phyloP scores from a whole-genome alignment of 2,113 vertebrate species.

The Clarias macrocephalus region DNA sequence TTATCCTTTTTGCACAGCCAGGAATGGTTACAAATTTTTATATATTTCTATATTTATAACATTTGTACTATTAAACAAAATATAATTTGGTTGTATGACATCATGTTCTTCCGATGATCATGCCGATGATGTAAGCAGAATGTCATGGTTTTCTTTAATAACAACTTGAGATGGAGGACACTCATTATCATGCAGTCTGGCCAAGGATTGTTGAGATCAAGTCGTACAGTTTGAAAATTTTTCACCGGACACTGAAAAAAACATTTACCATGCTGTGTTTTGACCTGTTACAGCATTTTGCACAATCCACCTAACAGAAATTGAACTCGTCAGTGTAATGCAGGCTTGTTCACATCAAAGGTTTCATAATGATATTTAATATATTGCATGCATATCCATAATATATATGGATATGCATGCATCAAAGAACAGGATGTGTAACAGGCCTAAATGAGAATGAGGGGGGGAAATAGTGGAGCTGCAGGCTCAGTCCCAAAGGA shows the following conservation, averaged over 20 bases:
- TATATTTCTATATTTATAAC: neutral
- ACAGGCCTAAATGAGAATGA: neutral
- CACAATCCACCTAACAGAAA: neutral
- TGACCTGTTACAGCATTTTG: neutral
- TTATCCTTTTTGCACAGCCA: neutral
- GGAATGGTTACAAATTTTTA: neutral
- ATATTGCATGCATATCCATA: neutral
- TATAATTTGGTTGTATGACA: neutral
- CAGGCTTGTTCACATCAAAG: neutral
- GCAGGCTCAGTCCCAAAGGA: neutral
- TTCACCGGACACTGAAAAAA: neutral
- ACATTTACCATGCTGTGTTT: neutral
- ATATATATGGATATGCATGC: too few relatives aligned
- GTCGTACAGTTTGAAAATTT: too few relatives aligned
- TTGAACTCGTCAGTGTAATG: neutral
- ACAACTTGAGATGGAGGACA: neutral
- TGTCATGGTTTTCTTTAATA: neutral
- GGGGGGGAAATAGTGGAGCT: too few relatives aligned
- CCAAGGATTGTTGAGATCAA: neutral
- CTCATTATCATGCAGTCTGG: neutral
- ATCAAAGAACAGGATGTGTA: slow-evolving; percentile 16
- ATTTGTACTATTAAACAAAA: neutral
- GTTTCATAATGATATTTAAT: neutral
- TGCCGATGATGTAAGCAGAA: neutral
- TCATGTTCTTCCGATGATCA: neutral